Evolutionary conservation across 2,797 vertebrate genomes (phyloP).

Genomic region (Danio jaintianensis): DNA sequence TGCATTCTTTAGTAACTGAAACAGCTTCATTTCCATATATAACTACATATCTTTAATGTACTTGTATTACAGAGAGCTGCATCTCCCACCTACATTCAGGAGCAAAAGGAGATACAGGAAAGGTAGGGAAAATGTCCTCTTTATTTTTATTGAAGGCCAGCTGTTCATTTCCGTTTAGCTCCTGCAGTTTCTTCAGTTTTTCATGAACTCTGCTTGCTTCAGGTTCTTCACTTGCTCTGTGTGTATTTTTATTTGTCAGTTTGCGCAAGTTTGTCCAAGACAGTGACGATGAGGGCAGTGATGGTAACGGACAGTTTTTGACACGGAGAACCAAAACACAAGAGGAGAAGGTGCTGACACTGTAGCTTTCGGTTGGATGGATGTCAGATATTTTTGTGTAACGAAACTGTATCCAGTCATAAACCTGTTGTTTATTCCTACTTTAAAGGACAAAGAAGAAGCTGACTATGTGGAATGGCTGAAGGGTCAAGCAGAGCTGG

Average conservation of each 20-base stretch:
- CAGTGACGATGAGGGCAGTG: constrained; percentile 74
- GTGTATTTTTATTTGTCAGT: constrained; percentile 66
- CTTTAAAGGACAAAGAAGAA: constrained; percentile 83
- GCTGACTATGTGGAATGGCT: constrained; percentile 87
- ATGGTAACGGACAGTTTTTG: constrained; percentile 72
- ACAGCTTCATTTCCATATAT: neutral
- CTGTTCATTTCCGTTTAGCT: too few relatives aligned
- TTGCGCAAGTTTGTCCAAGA: constrained; percentile 85
- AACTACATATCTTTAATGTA: neutral
- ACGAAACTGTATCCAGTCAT: neutral
- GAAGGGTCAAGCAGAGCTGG: constrained; percentile 83
- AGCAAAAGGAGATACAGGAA: constrained; percentile 84
- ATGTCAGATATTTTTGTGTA: neutral
- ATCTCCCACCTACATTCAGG: constrained; percentile 86
- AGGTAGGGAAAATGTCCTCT: constrained; percentile 71
- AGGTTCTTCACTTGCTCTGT: neutral
- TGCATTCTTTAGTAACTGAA: neutral
- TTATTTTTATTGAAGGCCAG: too few relatives aligned
- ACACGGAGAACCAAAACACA: constrained; percentile 79
- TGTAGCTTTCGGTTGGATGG: neutral
- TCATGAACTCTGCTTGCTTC: too few relatives aligned
- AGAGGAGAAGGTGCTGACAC: constrained; percentile 81
- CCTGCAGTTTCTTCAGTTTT: too few relatives aligned
- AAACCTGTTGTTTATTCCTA: neutral
- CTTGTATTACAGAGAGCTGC: constrained; percentile 72